Base-by-base conservation (phyloP, 2,888 invertebrate species). In the Oscheius myriophilus region DNA sequence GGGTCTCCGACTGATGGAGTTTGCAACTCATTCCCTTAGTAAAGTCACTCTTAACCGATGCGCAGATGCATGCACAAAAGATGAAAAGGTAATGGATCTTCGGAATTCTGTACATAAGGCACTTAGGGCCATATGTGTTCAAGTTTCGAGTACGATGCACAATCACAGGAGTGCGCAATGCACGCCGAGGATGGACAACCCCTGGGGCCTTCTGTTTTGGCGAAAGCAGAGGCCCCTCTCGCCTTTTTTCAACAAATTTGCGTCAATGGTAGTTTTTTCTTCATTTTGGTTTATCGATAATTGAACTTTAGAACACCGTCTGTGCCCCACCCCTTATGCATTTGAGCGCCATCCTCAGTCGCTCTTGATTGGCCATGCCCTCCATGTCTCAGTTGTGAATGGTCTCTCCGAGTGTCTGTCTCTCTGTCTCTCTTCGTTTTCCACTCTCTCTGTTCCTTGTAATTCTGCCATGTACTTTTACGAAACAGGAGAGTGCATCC, bases 181-280 rank as follows among this genome's bases (percentile, higher is more conserved):
- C 82, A 81, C 54, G 63, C 72, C 2, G 78, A 72, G 52, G 72
- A 78, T 52, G 83, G 80, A 2, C 84, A 83, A 54, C 84, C 84
- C 43, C 80, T 84, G 57, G 83, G 83, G 2, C 75, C 76, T 3
- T 76, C 81, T 0, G 73, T 83, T 26, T 65, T 84, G 16, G 71
- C 79, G n/a, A 73, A 72, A 33, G 69, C 82, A 1, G 62, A 73
- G 1, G 51, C 61, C 14, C 57, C 66, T 12, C 70, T 81, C 11
- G 73, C 83, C 39, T 83, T 85, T 54, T 86, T 83, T 67, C 84
- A 86, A 63, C 81, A 83, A 69, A 81, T 86, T 23, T 86, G 86
- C 69, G 70, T 86, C 61, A 73, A 80, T 26, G 76, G 84, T 86
- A 45, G 59, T 65, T 14, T 39, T 66, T 21, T 14, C 43, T 39